A percentile compares a stretch with the other conserved stretches of the same genome.
Conservation (phyloP, 92 coral and sea anemone genomes). For the Porites cylindrica region DNA sequence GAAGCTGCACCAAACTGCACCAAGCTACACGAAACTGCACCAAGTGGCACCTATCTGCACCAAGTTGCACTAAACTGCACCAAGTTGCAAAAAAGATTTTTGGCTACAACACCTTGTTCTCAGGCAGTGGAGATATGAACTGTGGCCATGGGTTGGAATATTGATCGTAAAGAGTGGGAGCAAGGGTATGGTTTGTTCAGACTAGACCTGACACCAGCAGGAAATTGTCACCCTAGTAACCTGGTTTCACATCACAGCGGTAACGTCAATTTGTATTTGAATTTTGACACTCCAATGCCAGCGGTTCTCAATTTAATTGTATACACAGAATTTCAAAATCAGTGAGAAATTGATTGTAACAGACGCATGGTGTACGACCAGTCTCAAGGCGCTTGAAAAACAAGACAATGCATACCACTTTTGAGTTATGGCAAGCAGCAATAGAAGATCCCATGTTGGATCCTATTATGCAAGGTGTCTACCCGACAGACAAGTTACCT, state of each 20-base stretch:
- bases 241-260: conserved; percentile 16
- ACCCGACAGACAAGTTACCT: conserved; percentile 28
- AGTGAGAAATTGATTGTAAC: conserved; percentile 26
- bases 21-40: too few species aligned
- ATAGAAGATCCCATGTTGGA: conserved; percentile 13
- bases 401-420: not conserved
- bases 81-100: not conserved
- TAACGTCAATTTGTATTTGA: conserved; percentile 12
- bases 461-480: conserved; percentile 23
- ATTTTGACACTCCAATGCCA: not conserved
- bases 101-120: conserved; percentile 32
- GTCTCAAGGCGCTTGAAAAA: not conserved
- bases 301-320: conserved; percentile 25
- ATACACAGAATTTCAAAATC: conserved; percentile 32
- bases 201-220: conserved; percentile 33
- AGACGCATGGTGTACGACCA: conserved; percentile 22
- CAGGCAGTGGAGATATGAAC: conserved; percentile 34
- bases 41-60: too few species aligned
- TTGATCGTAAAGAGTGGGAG: conserved; percentile 37
- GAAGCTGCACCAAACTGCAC: too few species aligned
- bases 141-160: conserved; percentile 6
- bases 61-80: too few species aligned
- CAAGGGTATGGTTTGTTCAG: conserved; percentile 33
- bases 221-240: conserved; percentile 8
- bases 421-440: conserved; percentile 3